phyloP scores from a whole-genome alignment of 2,113 vertebrate species.

The Petrocephalus zakoni region DNA sequence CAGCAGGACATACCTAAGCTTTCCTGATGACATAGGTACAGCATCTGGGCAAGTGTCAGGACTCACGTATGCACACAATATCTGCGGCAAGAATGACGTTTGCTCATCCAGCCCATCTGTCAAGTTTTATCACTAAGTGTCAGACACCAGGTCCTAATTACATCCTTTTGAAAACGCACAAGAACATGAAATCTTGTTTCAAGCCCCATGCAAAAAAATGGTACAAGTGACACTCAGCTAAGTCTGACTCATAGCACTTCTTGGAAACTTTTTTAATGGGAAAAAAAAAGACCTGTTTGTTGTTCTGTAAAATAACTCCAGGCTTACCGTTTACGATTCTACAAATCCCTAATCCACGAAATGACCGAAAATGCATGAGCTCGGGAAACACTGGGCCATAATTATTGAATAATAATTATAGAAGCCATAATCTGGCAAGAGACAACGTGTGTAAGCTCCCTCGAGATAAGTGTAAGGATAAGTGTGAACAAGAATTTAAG shows the following conservation, averaged over 20 bases:
- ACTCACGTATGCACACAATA: not conserved
- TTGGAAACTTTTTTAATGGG: not conserved
- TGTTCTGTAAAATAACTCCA: not conserved
- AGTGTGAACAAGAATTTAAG: not conserved
- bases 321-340: not conserved
- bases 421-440: not conserved
- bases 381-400: not conserved
- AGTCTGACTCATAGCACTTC: not conserved
- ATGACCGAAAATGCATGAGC: not conserved
- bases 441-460: not conserved
- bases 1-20: not conserved
- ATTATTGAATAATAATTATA: not conserved
- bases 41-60: not conserved
- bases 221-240: not conserved
- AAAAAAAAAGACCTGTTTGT: not conserved
- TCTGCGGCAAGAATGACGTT: not conserved
- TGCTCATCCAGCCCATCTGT: not conserved
- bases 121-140: not conserved
- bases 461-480: not conserved
- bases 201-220: not conserved
- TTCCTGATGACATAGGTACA: not conserved
- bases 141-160: not conserved
- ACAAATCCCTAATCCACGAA: conserved; percentile 1
- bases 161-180: not conserved
- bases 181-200: not conserved